Conservation (phyloP, 2,797 vertebrate genomes). For the Brotogeris chrysoptera region DNA sequence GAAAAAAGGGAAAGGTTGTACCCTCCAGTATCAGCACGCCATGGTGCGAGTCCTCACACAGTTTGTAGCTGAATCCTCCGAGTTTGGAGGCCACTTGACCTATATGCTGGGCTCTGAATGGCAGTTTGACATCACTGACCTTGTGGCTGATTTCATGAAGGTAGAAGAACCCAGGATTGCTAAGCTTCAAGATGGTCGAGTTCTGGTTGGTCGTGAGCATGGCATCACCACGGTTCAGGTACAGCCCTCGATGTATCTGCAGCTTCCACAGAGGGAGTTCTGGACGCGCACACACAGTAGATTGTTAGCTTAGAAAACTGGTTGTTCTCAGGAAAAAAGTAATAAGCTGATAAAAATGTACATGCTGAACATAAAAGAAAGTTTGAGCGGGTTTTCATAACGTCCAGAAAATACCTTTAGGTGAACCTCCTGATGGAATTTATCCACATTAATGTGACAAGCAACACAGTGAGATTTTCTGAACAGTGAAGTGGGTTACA, state of each 20-base stretch:
- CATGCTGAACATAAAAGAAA: not conserved
- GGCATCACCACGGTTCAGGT: conserved; percentile 96
- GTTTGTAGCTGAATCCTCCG: conserved; percentile 88
- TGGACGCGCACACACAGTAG: not conserved
- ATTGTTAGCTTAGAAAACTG: not conserved
- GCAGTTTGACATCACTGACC: conserved; percentile 94
- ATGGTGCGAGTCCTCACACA: conserved; percentile 91
- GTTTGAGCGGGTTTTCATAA: not conserved
- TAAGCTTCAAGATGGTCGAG: conserved; percentile 83
- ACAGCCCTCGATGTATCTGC: not conserved
- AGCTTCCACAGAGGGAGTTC: not conserved
- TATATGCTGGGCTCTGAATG: conserved; percentile 92
- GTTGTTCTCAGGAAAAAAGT: not conserved
- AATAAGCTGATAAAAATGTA: not conserved
- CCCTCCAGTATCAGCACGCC: conserved; percentile 92
- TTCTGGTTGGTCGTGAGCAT: conserved; percentile 87
- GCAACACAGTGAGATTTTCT: not conserved
- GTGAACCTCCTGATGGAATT: not conserved
- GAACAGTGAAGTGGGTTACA: not conserved
- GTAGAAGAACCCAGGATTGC: conserved; percentile 90
- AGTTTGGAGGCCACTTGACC: conserved; percentile 82
- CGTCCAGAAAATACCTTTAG: not conserved
- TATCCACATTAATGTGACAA: not conserved
- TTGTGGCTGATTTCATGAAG: conserved; percentile 90
- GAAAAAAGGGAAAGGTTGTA: conserved; percentile 89